Percentiles rank a stretch among this genome's conserved stretches.
Conservation (phyloP, 2,797 vertebrate genomes). For the Petrocephalus sullivani region DNA sequence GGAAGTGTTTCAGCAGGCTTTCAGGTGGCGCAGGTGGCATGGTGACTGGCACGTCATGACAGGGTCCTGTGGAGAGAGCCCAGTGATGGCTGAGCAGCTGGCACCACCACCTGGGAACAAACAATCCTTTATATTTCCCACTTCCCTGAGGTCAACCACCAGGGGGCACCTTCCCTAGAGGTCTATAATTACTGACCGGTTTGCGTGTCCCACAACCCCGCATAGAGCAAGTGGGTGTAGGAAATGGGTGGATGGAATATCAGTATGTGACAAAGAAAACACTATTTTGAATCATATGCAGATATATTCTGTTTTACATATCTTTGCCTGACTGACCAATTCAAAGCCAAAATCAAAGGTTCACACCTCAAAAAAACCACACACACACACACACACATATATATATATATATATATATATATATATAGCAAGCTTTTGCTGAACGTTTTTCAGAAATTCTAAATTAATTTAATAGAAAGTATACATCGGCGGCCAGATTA, state of each 20-base stretch:
- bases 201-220: not conserved
- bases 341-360: not conserved
- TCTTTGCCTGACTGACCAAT: not conserved
- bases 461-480: not conserved
- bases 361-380: not conserved
- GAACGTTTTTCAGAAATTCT: not conserved
- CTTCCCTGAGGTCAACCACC: constrained; percentile 5
- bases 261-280: not conserved
- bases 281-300: not conserved
- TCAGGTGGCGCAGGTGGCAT: constrained; percentile 1
- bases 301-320: not conserved
- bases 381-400: too few relatives aligned
- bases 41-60: constrained; percentile 1
- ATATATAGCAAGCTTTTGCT: not conserved
- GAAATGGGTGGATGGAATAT: not conserved
- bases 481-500: not conserved
- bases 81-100: not conserved
- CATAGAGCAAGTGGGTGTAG: not conserved
- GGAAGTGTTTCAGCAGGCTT: not conserved
- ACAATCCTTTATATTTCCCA: constrained; percentile 5
- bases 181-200: not conserved
- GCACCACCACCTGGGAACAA: constrained; percentile 5
- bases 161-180: constrained; percentile 7
- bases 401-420: too few relatives aligned
- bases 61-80: not conserved